These are phyloP conservation scores for Lordiphosa stackelbergi DNA, from an alignment of 1,140 invertebrate genomes.

Conservation along the genomic window DNA sequence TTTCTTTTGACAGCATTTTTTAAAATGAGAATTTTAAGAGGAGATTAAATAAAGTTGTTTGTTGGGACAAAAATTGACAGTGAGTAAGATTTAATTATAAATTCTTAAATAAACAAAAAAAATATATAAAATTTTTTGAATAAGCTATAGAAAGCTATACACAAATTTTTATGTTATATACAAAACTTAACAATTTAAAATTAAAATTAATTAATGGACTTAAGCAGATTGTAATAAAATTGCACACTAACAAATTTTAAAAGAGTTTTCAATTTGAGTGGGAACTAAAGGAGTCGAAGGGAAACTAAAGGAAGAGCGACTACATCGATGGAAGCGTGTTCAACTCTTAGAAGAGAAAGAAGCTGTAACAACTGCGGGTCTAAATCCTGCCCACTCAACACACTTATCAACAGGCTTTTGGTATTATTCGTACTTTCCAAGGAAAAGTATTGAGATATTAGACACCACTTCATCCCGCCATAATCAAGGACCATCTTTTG, in stretches of 20 bases:
- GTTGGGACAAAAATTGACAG: conserved; percentile 31
- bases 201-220: conserved; percentile 38
- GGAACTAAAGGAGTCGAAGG: no score
- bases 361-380: no score
- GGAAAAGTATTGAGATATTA: no score
- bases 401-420: no score
- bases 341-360: no score
- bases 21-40: conserved; percentile 32
- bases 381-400: no score
- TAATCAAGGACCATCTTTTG: no score
- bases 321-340: no score
- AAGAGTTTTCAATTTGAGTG: no score
- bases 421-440: no score
- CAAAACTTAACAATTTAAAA: conserved; percentile 26
- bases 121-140: conserved; percentile 31
- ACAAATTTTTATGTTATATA: conserved; percentile 38
- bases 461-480: no score
- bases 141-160: conserved; percentile 22
- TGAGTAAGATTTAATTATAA: conserved; percentile 49
- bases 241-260: conserved; percentile 14
- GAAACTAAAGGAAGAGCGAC: no score
- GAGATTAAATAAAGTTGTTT: conserved; percentile 31
- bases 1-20: conserved; percentile 57
- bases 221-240: conserved; percentile 65
- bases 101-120: neutral